These are phyloP conservation scores for Serrognathus titanus DNA, from an alignment of 2,888 invertebrate genomes.

Conservation along the genomic window DNA sequence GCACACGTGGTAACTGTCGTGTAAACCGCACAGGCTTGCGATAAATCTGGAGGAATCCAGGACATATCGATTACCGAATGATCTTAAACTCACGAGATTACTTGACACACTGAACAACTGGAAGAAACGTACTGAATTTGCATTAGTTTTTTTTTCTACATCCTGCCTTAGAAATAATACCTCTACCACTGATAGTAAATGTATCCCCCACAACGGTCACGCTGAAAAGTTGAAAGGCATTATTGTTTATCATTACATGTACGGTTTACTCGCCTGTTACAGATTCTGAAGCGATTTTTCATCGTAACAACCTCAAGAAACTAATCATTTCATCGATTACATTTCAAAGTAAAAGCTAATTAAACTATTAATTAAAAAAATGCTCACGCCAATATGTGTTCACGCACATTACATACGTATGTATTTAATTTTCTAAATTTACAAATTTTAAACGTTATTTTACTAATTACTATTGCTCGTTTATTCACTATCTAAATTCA, in stretches of 20 bases:
- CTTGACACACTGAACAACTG: conserved; percentile 3
- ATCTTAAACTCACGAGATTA: not conserved
- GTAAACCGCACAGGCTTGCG: conserved; percentile 53
- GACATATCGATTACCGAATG: conserved; percentile 27
- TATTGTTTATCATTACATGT: not conserved
- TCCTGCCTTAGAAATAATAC: not conserved
- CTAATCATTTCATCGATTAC: too few relatives aligned
- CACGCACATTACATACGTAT: too few relatives aligned
- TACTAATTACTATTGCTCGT: too few relatives aligned
- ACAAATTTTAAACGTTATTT: too few relatives aligned
- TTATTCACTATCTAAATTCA: too few relatives aligned
- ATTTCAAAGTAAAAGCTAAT: too few relatives aligned
- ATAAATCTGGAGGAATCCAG: conserved; percentile 60
- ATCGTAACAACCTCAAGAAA: too few relatives aligned
- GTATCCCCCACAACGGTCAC: not conserved
- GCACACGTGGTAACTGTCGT: conserved; percentile 59
- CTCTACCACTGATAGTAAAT: not conserved
- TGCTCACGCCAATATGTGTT: too few relatives aligned
- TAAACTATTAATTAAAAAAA: too few relatives aligned
- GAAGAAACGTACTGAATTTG: not conserved
- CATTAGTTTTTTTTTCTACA: not conserved
- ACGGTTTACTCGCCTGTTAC: too few relatives aligned
- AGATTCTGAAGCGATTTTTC: too few relatives aligned
- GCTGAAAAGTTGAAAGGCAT: not conserved
- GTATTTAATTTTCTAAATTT: too few relatives aligned